Percentiles rank a stretch among this genome's conserved stretches.
phyloP scores from a whole-genome alignment of 2,113 vertebrate species.

The Cottus gobio region DNA sequence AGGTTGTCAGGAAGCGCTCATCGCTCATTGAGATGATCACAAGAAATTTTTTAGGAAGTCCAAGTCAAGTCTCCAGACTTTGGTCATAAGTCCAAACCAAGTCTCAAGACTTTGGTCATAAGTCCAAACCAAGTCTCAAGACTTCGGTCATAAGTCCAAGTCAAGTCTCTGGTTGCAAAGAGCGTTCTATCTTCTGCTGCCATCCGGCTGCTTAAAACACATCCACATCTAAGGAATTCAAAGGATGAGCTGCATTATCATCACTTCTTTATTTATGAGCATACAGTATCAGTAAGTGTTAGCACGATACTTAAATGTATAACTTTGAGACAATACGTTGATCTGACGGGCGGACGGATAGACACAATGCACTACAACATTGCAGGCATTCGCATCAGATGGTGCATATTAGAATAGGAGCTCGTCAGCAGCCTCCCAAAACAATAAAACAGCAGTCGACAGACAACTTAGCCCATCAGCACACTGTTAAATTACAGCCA shows the following conservation, averaged over 20 bases:
- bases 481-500: conserved; percentile 80
- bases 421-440: conserved; percentile 72
- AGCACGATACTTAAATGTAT: neutral
- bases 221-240: neutral
- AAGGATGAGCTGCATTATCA: neutral
- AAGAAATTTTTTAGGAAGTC: no score
- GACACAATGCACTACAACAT: conserved; percentile 18
- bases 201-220: neutral
- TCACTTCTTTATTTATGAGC: neutral
- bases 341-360: neutral
- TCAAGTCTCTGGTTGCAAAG: neutral
- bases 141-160: neutral
- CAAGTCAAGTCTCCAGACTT: no score
- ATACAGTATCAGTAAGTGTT: neutral
- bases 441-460: conserved; percentile 78
- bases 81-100: neutral
- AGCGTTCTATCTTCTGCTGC: neutral
- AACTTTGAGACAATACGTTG: neutral
- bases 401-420: conserved; percentile 66
- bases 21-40: neutral
- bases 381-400: conserved; percentile 57
- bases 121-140: neutral
- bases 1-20: neutral
- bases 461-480: conserved; percentile 78
- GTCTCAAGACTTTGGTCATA: neutral